Evolutionary conservation across 2,888 invertebrate species (phyloP), one percentile per base, ranked within the genome.

Genomic region (Leptogaster cylindrica): DNA sequence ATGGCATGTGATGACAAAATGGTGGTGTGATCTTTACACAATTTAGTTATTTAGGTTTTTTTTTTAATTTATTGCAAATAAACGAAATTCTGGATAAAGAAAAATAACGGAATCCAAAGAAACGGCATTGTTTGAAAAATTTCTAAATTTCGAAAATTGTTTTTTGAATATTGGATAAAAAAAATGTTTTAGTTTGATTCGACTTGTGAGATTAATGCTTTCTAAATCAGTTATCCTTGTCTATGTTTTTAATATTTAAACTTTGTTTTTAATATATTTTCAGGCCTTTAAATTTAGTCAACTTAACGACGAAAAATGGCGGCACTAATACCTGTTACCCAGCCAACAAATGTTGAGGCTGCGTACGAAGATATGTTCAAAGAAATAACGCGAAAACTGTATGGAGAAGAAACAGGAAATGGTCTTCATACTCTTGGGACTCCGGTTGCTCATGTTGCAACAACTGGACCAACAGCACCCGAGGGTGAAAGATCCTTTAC

Each of bases 371-470:
- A 84, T 83, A 79, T 85, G 85, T 82, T 85, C 70, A 93, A 93
- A 82, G 94, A 94, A 86, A 93, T 94, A 78, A 93, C 93, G 71
- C 88, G 92, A 80, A 94, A 94, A 83, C 84, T 94, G 73, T 94
- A 93, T 82, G 93, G 93, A 71, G 92, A 93, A 81, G 93, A 93
- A 81, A 80, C 82, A 76, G 81, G 81, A 71, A 81, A 81, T 79
- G 81, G 81, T 74, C 77, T 81, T 73, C 82, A 81, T 72, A 81
- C 82, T 68, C 76, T 81, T 73, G 81, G 80, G 66, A 80, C 81
- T 72, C 81, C 81, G 72, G 81, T 81, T 74, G 81, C 81, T 71
- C 81, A 81, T 74, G 78, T 80, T 75, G 81, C 80, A 72, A 80
- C 81, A 71, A 78, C 79, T 71, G 81, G 80, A 63, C 81, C 81